These are phyloP conservation scores for Lypha dubia DNA, from an alignment of 2,888 invertebrate genomes.

Conservation along the genomic window DNA sequence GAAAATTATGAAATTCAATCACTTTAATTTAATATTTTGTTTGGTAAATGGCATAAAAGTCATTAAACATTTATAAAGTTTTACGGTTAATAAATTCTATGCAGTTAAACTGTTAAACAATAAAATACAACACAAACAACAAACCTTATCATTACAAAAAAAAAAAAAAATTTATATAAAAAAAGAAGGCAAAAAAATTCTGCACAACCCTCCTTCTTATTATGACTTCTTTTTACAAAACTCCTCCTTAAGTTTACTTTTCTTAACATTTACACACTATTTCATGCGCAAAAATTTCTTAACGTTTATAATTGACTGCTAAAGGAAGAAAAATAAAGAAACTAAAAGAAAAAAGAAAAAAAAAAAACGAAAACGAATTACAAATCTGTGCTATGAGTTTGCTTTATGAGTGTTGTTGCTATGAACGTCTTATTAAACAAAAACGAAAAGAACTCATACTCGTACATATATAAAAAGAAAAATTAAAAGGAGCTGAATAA, in stretches of 20 bases:
- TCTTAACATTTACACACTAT: conserved; percentile 51
- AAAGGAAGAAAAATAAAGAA: conserved; percentile 26
- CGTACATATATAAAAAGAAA: conserved; percentile 11
- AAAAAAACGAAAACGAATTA: background rate
- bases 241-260: background rate
- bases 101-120: conserved; percentile 55
- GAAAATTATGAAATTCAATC: conserved; percentile 62
- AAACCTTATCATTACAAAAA: conserved; percentile 58
- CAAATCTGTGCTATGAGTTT: conserved; percentile 25
- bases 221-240: background rate
- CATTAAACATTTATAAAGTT: conserved; percentile 65
- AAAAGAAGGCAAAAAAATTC: no score
- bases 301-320: conserved; percentile 67
- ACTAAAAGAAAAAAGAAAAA: background rate
- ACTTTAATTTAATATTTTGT: conserved; percentile 63
- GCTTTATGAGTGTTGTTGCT: conserved; percentile 17
- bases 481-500: conserved; percentile 15
- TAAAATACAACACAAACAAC: conserved; percentile 49
- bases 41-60: conserved; percentile 43
- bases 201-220: background rate
- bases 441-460: conserved; percentile 7
- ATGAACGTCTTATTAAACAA: conserved; percentile 20
- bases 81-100: conserved; percentile 64
- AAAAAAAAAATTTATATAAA: no score
- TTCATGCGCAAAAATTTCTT: conserved; percentile 48